Evolutionary conservation across 2,113 vertebrate genomes (phyloP), one percentile per base, ranked within the genome.

Genomic region (Orthonyx spaldingii): DNA sequence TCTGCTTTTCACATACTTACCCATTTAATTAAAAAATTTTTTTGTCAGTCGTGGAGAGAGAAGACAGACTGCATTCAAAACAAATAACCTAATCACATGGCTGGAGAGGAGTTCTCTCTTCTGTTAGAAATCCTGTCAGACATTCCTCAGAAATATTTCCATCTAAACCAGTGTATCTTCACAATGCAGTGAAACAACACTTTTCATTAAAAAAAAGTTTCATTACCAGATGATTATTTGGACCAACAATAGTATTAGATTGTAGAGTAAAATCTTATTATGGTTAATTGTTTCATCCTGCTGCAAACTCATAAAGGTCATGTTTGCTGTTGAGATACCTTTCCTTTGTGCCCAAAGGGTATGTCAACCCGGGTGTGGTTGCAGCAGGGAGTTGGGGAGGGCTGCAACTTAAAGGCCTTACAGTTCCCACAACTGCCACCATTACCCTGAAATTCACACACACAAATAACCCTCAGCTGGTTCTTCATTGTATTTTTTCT

Each of bases 301-400:
- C 49, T 96, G 85, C 90, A 93, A 84, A 96, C 85, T 92, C 83
- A 59, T 94, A 96, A 95, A 95, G 90, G 93, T 94, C 93, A 88
- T 93, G 93, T 97, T 96, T 94, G 82, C 85, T 75, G 50, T 90
- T 74, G 75, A 86, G 91, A 94, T 94, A 78, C 83, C 85, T 52
- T 84, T 88, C 87, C 47, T 80, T 92, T 90, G 71, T 90, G 82
- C 88, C 79, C 64, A 79, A 87, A 93, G 87, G 79, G 68, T 88
- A 88, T 86, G 79, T 93, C 82, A 94, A 59, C 39, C 35, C 0
- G 9, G 79, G 82, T 86, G 66, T 77, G 78, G 68, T 47, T 66
- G 55, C 77, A 71, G 46, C 2, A 1, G 16, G 32, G 30, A n/a
- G 9, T 2, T 91, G 55, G 14, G 77, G 59, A 72, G 89, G 61